These are phyloP conservation scores for Urosaurus nigricauda DNA, from an alignment of 2,797 vertebrate species.

Conservation along the genomic window DNA sequence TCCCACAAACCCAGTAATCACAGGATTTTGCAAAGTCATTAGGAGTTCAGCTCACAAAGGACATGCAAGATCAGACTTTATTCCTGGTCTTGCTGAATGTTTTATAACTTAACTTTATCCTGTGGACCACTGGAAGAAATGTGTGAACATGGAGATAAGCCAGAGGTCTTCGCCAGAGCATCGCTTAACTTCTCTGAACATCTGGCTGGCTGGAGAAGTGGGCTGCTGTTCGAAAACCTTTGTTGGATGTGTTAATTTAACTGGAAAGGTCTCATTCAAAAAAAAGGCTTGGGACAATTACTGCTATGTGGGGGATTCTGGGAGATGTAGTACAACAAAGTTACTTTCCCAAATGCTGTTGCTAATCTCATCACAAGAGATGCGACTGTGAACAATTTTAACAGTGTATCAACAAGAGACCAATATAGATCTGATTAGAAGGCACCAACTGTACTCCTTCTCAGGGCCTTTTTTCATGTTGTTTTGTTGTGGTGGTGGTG, in stretches of 20 bases:
- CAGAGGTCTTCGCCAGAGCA: conserved; percentile 25
- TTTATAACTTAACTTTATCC: conserved; percentile 20
- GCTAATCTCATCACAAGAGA: neutral
- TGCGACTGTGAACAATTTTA: neutral
- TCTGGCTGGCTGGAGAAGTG: conserved; percentile 17
- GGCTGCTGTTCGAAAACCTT: conserved; percentile 10
- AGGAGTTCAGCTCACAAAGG: conserved; percentile 13
- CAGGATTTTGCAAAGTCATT: neutral
- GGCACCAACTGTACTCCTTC: neutral
- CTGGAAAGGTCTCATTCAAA: neutral
- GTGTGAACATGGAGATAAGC: conserved; percentile 30
- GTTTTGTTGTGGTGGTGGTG: too few species aligned
- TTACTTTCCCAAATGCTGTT: neutral
- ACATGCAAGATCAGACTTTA: neutral
- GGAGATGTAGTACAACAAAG: neutral
- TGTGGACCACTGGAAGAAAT: conserved; percentile 10
- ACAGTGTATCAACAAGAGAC: neutral
- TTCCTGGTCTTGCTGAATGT: neutral
- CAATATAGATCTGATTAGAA: neutral
- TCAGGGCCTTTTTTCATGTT: too few species aligned
- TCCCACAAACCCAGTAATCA: neutral
- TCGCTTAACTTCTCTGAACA: conserved; percentile 13
- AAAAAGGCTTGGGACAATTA: neutral
- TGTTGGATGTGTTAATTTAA: conserved; percentile 4
- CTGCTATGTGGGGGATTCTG: neutral